These are phyloP conservation scores for Tichodroma muraria DNA, from an alignment of 2,113 vertebrate species.

Conservation along the genomic window DNA sequence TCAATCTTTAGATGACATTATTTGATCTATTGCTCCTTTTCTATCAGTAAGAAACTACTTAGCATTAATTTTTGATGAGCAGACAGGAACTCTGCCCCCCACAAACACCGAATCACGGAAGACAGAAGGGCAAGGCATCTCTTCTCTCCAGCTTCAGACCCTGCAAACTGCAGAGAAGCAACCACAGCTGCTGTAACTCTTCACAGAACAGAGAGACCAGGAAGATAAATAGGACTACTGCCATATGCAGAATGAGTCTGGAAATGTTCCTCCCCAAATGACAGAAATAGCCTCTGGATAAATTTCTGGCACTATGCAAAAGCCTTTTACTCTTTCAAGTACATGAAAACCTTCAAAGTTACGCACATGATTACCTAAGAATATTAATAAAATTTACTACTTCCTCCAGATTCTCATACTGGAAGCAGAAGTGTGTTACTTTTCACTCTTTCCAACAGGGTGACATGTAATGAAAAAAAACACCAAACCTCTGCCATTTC, in stretches of 20 bases:
- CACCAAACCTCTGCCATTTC: not conserved
- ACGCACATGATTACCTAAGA: not conserved
- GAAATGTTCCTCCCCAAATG: not conserved
- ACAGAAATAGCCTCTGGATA: not conserved
- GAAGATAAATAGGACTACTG: not conserved
- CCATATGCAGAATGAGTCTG: not conserved
- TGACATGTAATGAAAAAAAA: not conserved
- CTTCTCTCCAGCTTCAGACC: not conserved
- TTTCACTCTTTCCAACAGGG: not conserved
- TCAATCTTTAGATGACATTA: not conserved
- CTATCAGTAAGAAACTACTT: not conserved
- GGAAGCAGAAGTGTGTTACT: not conserved
- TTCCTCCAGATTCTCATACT: not conserved
- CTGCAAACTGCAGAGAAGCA: not conserved
- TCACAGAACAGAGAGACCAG: not conserved
- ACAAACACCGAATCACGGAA: not conserved
- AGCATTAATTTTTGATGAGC: not conserved
- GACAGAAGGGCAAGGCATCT: not conserved
- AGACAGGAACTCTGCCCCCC: not conserved
- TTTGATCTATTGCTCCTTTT: not conserved
- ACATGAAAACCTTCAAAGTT: not conserved
- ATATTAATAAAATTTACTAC: not conserved
- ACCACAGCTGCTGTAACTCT: not conserved
- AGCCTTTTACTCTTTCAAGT: not conserved
- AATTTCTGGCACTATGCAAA: not conserved